A percentile compares a stretch with the other conserved stretches of the same genome.
These are phyloP conservation scores for Ophion ventricosus DNA, from an alignment of 2,888 invertebrate species.

Conservation along the genomic window DNA sequence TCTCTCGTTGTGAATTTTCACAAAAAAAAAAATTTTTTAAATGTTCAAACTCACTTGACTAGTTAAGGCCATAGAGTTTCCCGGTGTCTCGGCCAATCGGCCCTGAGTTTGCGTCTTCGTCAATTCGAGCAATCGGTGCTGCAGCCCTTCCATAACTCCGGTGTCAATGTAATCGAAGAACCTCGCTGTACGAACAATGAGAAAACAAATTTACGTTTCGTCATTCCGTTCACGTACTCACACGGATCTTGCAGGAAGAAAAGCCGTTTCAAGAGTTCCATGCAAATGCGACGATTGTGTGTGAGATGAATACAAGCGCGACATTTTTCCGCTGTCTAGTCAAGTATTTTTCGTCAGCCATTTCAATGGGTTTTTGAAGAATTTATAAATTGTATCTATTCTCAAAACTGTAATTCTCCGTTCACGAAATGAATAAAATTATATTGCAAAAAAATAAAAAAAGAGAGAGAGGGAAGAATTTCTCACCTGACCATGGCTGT, in stretches of 20 bases:
- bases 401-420: background rate
- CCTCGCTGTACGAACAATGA: constrained; percentile 87
- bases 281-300: background rate
- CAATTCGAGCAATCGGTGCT: constrained; percentile 89
- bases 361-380: too few species aligned
- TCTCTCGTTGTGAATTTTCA: background rate
- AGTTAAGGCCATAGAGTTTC: constrained; percentile 89
- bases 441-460: background rate
- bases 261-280: background rate
- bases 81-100: constrained; percentile 86
- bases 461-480: too few species aligned
- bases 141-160: constrained; percentile 96
- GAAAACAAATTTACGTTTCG: background rate
- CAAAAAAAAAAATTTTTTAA: too few species aligned
- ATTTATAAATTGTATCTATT: constrained; percentile 2
- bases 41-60: constrained; percentile 85
- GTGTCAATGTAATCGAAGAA: constrained; percentile 97
- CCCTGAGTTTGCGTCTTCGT: constrained; percentile 86
- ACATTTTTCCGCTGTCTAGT: too few species aligned
- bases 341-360: too few species aligned
- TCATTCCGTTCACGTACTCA: background rate
- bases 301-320: too few species aligned
- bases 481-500: constrained; percentile 94
- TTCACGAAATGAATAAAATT: background rate
- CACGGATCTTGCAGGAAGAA: background rate